A percentile compares a stretch with the other conserved stretches of the same genome.
These are phyloP conservation scores for Scortum barcoo DNA, from an alignment of 2,113 vertebrate species.

Conservation along the genomic window DNA sequence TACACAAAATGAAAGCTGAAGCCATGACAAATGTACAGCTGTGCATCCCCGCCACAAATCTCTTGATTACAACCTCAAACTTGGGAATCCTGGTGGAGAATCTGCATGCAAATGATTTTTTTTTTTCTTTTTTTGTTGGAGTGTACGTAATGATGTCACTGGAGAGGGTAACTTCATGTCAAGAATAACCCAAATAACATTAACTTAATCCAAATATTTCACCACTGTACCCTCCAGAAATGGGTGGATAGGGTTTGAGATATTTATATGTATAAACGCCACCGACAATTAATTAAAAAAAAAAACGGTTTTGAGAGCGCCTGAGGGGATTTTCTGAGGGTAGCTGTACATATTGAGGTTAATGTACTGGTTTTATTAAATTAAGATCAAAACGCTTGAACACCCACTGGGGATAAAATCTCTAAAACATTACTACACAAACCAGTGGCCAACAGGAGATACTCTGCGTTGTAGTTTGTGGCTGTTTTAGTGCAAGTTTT, in stretches of 20 bases:
- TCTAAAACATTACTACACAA: slow-evolving; percentile 23
- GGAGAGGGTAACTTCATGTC: slow-evolving; percentile 21
- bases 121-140: neutral
- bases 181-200: slow-evolving; percentile 15
- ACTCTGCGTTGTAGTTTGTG: slow-evolving; percentile 1
- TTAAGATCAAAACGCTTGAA: slow-evolving; percentile 48
- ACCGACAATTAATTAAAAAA: slow-evolving; percentile 2
- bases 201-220: slow-evolving; percentile 28
- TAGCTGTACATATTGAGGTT: slow-evolving; percentile 48
- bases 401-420: slow-evolving; percentile 29
- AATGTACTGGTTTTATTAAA: slow-evolving; percentile 58
- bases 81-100: slow-evolving; percentile 20
- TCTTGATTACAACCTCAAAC: neutral
- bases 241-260: slow-evolving; percentile 36
- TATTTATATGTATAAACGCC: slow-evolving; percentile 33
- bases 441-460: neutral
- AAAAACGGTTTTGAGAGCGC: slow-evolving; percentile 13
- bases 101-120: slow-evolving; percentile 11
- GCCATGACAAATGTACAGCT: slow-evolving; percentile 33
- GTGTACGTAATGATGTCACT: slow-evolving; percentile 20
- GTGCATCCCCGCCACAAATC: slow-evolving; percentile 11
- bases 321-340: slow-evolving; percentile 46
- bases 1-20: slow-evolving; percentile 6
- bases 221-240: slow-evolving; percentile 38
- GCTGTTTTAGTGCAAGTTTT: neutral